phyloP scores from a whole-genome alignment of 1,140 invertebrate genomes.

The Macrosteles quadrilineatus region DNA sequence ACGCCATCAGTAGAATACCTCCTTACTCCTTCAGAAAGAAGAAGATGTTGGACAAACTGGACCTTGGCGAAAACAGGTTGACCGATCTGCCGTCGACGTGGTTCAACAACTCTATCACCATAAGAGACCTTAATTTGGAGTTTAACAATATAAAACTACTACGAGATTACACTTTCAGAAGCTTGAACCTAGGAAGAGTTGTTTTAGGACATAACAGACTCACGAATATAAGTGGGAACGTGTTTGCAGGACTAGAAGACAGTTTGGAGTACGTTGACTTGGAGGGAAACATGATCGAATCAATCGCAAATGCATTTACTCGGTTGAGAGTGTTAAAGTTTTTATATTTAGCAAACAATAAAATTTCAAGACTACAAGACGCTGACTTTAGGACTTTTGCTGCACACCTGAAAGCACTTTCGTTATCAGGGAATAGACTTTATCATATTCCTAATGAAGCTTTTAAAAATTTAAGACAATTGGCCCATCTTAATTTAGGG shows the following conservation, averaged over 20 bases:
- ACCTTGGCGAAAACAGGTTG: conserved; percentile 80
- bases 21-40: conserved; percentile 62
- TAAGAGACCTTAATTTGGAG: conserved; percentile 79
- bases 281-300: conserved; percentile 73
- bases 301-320: conserved; percentile 67
- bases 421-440: conserved; percentile 78
- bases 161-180: conserved; percentile 63
- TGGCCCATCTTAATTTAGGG: conserved; percentile 82
- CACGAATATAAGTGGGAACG: conserved; percentile 62
- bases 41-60: conserved; percentile 74
- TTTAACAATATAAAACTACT: conserved; percentile 71
- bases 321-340: conserved; percentile 67
- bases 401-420: conserved; percentile 69
- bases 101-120: conserved; percentile 68
- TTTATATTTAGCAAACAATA: conserved; percentile 81
- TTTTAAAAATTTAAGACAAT: conserved; percentile 64
- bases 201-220: conserved; percentile 79
- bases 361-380: conserved; percentile 57
- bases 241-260: conserved; percentile 70
- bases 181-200: conserved; percentile 68
- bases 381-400: conserved; percentile 59
- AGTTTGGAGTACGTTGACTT: conserved; percentile 80
- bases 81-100: conserved; percentile 60
- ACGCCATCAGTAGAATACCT: conserved; percentile 68
- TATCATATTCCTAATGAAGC: conserved; percentile 67